Conservation (phyloP, 2,113 vertebrate genomes). For the Salvelinus alpinus region DNA sequence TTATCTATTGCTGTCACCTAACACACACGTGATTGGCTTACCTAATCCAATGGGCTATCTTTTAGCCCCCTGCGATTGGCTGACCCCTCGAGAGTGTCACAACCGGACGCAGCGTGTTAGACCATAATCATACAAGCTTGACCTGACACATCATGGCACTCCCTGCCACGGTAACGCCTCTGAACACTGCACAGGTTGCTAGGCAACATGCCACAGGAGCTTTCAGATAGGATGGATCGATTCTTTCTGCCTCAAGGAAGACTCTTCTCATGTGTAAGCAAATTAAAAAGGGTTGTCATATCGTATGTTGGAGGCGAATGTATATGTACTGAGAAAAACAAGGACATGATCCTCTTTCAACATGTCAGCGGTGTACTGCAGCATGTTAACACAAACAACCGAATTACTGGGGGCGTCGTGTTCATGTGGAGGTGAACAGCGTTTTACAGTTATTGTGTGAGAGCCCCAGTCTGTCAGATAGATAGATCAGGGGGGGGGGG, state of each 20-base stretch:
- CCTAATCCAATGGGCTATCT: conserved; percentile 39
- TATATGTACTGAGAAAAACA: too few species aligned
- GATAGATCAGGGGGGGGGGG: not conserved
- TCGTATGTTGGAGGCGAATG: too few species aligned
- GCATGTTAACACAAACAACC: not conserved
- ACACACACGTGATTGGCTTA: conserved; percentile 22
- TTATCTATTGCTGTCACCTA: conserved; percentile 26
- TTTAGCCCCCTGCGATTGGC: conserved; percentile 33
- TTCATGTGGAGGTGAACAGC: not conserved
- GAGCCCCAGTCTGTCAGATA: not conserved
- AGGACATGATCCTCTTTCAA: not conserved
- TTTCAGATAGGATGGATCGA: not conserved
- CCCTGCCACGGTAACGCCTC: conserved; percentile 44
- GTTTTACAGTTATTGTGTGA: conserved; percentile 28
- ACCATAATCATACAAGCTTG: conserved; percentile 66
- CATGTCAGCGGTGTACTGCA: not conserved
- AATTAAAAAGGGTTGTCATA: too few species aligned
- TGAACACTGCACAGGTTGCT: conserved; percentile 60
- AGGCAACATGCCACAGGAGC: conserved; percentile 53
- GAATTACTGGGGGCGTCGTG: conserved; percentile 3
- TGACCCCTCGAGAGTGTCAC: conserved; percentile 50
- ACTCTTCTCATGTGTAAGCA: too few species aligned
- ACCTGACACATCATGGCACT: conserved; percentile 68
- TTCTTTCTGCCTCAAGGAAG: too few species aligned
- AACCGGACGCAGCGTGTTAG: conserved; percentile 51